These are phyloP conservation scores for Aplodontia rufa DNA, from an alignment of 2,113 vertebrate species.

Conservation along the genomic window DNA sequence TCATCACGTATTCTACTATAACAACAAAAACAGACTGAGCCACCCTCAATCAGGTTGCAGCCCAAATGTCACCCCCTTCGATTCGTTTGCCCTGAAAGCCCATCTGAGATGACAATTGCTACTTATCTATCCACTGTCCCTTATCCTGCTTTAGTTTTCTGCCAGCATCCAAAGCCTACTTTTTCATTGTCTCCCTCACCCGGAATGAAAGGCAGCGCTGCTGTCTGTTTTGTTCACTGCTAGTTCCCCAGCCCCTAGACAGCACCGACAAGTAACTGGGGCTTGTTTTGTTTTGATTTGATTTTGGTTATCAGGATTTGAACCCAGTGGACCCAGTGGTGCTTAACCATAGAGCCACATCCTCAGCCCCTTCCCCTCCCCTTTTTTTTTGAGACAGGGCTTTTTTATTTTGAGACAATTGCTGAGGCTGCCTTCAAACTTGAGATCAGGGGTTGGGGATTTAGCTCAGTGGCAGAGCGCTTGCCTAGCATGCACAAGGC, in stretches of 20 bases:
- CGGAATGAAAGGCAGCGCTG: background rate
- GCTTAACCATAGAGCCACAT: no score
- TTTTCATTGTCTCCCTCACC: background rate
- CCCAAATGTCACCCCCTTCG: constrained; percentile 43
- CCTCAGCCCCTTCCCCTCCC: no score
- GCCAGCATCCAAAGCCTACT: background rate
- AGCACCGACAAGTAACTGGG: background rate
- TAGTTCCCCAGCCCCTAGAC: background rate
- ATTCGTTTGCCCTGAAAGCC: background rate
- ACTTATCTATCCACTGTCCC: background rate
- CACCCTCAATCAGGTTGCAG: background rate
- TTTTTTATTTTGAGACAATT: no score
- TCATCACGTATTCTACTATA: background rate
- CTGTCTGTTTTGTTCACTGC: background rate
- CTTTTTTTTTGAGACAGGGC: no score
- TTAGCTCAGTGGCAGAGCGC: no score
- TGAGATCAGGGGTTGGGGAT: no score
- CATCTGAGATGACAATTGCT: constrained; percentile 21
- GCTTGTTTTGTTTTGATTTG: no score
- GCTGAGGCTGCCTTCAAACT: no score
- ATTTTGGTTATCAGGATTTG: no score
- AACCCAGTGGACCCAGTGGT: no score
- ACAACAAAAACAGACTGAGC: background rate
- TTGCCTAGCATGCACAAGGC: no score
- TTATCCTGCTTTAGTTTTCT: background rate